Conservation (phyloP, 2,797 vertebrate species). For the Phoeniculus purpureus region DNA sequence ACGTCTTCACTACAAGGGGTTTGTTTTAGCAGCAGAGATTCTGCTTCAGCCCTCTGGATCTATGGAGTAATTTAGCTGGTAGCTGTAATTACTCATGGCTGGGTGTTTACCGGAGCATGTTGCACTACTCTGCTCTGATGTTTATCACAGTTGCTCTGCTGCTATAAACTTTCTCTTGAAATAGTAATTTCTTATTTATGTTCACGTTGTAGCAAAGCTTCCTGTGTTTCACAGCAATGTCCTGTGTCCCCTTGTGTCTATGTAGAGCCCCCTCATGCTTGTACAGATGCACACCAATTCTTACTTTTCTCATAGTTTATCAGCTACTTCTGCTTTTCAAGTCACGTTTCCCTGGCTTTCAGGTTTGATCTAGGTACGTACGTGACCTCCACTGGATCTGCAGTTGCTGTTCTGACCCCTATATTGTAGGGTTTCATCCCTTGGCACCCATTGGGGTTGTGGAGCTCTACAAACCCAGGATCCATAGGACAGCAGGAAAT, state of each 20-base stretch:
- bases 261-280: not conserved
- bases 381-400: not conserved
- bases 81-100: not conserved
- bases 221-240: not conserved
- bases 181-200: not conserved
- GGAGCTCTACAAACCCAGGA: not conserved
- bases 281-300: not conserved
- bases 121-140: not conserved
- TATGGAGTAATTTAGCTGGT: not conserved
- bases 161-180: not conserved
- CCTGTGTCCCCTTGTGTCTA: not conserved
- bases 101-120: not conserved
- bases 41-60: not conserved
- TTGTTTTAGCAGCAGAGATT: not conserved
- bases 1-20: not conserved
- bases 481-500: not conserved
- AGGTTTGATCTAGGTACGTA: not conserved
- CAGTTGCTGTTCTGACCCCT: not conserved
- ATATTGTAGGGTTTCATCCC: not conserved
- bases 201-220: not conserved
- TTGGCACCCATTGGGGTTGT: not conserved
- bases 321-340: not conserved
- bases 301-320: not conserved
- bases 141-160: not conserved
- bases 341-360: not conserved